Evolutionary conservation across 2,797 vertebrate species (phyloP).

Genomic region (Myotis findleyi): DNA sequence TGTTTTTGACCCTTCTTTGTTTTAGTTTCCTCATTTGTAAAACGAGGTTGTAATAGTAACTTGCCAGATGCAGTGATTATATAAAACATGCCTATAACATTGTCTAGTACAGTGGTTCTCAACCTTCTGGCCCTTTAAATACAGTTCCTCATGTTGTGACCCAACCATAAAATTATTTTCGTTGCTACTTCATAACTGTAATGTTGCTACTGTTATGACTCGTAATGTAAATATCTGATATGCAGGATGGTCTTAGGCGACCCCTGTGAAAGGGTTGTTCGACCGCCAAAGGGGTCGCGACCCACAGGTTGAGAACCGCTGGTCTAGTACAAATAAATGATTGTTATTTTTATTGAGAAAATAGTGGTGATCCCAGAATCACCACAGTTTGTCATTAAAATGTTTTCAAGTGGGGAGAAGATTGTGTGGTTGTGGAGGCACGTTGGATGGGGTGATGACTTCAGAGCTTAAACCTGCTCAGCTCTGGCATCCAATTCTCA

Average conservation of each 20-base stretch:
- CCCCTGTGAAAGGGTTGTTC: no score
- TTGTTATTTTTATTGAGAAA: conserved; percentile 7
- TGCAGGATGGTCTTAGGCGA: no score
- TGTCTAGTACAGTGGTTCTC: background rate
- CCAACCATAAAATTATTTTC: no score
- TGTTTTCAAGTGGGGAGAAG: background rate
- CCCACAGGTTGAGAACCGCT: no score
- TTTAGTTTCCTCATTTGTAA: conserved; percentile 47
- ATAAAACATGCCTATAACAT: no score
- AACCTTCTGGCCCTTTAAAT: no score
- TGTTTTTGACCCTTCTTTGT: background rate
- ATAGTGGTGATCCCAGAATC: background rate
- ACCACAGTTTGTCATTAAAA: background rate
- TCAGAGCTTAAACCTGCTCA: background rate
- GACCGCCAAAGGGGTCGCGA: no score
- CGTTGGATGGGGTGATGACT: background rate
- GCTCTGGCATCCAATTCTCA: background rate
- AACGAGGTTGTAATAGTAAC: background rate
- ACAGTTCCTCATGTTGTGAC: no score
- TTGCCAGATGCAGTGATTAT: background rate
- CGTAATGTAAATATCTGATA: no score
- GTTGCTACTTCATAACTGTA: no score
- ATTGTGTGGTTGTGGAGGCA: background rate
- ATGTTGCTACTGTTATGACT: no score
- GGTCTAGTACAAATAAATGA: background rate